Conservation (phyloP, 2,888 invertebrate genomes). For the Ephialtes manifestator region DNA sequence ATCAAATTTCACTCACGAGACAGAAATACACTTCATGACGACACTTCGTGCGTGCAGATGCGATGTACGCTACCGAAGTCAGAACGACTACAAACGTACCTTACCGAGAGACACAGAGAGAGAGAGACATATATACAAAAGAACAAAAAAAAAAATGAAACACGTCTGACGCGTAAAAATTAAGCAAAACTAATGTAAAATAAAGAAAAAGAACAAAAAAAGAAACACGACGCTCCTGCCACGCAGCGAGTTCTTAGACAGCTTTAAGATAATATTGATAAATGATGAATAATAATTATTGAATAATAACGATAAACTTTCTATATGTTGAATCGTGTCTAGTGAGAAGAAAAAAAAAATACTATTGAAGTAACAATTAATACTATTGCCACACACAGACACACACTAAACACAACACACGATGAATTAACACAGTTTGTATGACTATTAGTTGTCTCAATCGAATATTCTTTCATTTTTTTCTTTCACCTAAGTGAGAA, state of each 20-base stretch:
- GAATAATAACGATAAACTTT: conserved; percentile 85
- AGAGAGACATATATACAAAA: conserved; percentile 63
- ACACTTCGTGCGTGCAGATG: conserved; percentile 61
- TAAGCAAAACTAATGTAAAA: conserved; percentile 64
- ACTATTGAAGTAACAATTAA: conserved; percentile 81
- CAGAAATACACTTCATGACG: conserved; percentile 32
- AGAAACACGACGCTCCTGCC: conserved; percentile 82
- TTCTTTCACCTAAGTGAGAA: conserved; percentile 66
- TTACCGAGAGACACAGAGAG: conserved; percentile 70
- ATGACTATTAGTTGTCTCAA: conserved; percentile 79
- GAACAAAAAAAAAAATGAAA: conserved; percentile 35
- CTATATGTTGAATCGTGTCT: conserved; percentile 85
- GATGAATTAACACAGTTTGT: conserved; percentile 77
- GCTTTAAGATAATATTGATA: conserved; percentile 85
- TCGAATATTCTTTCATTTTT: conserved; percentile 72
- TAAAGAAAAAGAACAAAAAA: conserved; percentile 68
- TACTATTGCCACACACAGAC: conserved; percentile 76
- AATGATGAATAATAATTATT: conserved; percentile 84
- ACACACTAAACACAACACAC: conserved; percentile 43
- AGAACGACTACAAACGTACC: conserved; percentile 81
- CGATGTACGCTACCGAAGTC: conserved; percentile 70
- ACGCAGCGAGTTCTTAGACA: conserved; percentile 85
- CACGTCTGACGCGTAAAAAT: conserved; percentile 62
- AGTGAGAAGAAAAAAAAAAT: conserved; percentile 81
- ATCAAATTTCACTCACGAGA: conserved; percentile 56